Percentiles rank a stretch among this genome's conserved stretches.
Conservation (phyloP, 2,888 invertebrate species). For the Orthosia gothica region DNA sequence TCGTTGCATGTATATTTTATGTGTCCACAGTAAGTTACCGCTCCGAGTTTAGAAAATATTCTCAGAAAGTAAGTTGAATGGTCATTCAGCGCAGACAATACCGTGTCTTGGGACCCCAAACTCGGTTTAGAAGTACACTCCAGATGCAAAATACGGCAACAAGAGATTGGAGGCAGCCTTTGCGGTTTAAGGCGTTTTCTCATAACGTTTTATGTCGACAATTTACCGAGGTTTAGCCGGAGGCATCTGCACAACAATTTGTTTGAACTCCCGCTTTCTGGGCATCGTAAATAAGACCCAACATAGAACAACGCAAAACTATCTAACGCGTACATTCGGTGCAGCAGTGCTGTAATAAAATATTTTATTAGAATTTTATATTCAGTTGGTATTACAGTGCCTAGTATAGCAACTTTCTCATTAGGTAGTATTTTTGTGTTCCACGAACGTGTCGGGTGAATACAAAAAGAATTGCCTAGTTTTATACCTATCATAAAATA, state of each 20-base stretch:
- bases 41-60: slow-evolving; percentile 63
- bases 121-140: slow-evolving; percentile 72
- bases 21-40: slow-evolving; percentile 48
- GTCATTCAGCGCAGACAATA: slow-evolving; percentile 73
- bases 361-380: slow-evolving; percentile 72
- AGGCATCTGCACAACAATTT: slow-evolving; percentile 80
- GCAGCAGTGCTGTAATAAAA: slow-evolving; percentile 69
- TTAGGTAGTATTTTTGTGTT: slow-evolving; percentile 60
- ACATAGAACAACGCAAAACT: slow-evolving; percentile 71
- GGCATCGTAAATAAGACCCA: slow-evolving; percentile 75
- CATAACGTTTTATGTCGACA: slow-evolving; percentile 86
- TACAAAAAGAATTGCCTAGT: slow-evolving; percentile 41
- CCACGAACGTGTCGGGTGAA: slow-evolving; percentile 29
- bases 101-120: slow-evolving; percentile 68
- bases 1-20: slow-evolving; percentile 64
- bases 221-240: slow-evolving; percentile 82
- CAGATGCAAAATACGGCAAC: slow-evolving; percentile 80
- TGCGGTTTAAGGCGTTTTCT: slow-evolving; percentile 82
- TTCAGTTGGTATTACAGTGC: slow-evolving; percentile 61
- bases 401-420: slow-evolving; percentile 63
- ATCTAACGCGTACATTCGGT: slow-evolving; percentile 66
- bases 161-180: slow-evolving; percentile 78
- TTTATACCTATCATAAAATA: slow-evolving; percentile 62
- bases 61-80: slow-evolving; percentile 66
- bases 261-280: slow-evolving; percentile 78